Conservation (phyloP, 2,888 invertebrate species). For the Athalia rosae region DNA sequence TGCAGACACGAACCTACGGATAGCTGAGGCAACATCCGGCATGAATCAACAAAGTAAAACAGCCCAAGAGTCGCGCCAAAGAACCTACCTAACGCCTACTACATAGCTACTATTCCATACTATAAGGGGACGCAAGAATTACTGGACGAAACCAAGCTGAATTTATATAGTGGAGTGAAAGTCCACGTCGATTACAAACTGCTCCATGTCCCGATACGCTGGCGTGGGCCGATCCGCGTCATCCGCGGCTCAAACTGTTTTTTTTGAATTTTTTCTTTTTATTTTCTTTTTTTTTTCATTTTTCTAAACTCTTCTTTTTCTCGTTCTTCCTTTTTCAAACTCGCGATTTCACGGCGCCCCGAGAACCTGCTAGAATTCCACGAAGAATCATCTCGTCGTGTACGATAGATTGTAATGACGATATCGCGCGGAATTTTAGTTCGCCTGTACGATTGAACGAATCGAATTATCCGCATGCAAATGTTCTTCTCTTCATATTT, state of each 20-base stretch:
- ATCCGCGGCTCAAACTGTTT: background rate
- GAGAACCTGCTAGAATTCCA: no score
- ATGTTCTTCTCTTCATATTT: no score
- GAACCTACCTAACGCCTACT: constrained; percentile 50
- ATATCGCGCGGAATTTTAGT: no score
- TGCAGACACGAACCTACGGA: constrained; percentile 45
- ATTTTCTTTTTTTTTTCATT: no score
- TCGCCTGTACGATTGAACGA: no score
- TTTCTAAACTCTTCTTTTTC: no score
- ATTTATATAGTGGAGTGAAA: constrained; percentile 63
- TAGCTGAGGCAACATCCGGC: constrained; percentile 71
- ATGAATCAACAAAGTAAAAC: constrained; percentile 70
- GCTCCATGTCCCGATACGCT: constrained; percentile 45
- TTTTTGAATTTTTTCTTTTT: constrained; percentile 1
- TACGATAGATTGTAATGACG: no score
- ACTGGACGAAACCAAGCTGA: constrained; percentile 55
- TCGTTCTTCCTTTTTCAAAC: no score
- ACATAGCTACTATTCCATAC: background rate
- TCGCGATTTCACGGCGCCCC: no score
- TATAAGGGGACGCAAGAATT: constrained; percentile 18
- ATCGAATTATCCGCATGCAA: no score
- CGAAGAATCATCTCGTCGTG: no score
- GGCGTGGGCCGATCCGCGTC: constrained; percentile 46
- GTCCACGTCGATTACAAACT: constrained; percentile 46
- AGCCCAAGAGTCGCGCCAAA: constrained; percentile 50